Evolutionary conservation across 2,797 vertebrate genomes (phyloP).

Genomic region (Cercopithecus hamlyni): DNA sequence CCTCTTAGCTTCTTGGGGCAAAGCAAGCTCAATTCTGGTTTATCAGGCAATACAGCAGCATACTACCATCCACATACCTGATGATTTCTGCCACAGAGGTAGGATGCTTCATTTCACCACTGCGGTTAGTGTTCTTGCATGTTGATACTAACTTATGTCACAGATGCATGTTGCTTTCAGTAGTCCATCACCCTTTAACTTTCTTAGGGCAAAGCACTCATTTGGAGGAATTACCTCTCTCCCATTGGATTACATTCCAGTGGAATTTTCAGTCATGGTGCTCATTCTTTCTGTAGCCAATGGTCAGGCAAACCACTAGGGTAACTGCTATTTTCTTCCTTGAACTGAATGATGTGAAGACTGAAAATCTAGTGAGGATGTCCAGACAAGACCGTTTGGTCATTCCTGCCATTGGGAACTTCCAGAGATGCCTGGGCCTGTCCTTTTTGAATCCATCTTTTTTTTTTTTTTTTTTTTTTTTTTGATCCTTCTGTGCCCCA

Average conservation of each 20-base stretch:
- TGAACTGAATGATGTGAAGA: background rate
- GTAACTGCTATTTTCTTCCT: background rate
- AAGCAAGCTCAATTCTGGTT: background rate
- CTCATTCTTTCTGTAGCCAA: background rate
- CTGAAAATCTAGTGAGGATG: background rate
- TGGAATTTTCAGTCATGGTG: background rate
- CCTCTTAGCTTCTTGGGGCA: background rate
- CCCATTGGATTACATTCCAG: background rate
- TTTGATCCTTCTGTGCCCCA: background rate
- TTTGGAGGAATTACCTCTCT: slow-evolving; percentile 10
- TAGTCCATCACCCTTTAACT: background rate
- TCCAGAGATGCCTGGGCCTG: background rate
- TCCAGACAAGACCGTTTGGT: background rate
- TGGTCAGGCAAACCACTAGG: background rate
- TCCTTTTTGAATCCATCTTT: background rate
- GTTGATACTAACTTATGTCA: background rate
- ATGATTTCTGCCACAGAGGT: background rate
- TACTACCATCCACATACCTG: rapidly evolving
- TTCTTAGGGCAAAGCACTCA: background rate
- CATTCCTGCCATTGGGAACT: background rate
- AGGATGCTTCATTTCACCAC: background rate
- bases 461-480: background rate
- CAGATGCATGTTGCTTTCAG: background rate
- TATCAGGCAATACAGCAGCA: background rate
- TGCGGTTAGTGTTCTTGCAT: background rate